Evolutionary conservation across 37 sponge, comb jelly and placozoan species (phyloP), one percentile per base, ranked within the genome.

Genomic region (Agelas oroides): DNA sequence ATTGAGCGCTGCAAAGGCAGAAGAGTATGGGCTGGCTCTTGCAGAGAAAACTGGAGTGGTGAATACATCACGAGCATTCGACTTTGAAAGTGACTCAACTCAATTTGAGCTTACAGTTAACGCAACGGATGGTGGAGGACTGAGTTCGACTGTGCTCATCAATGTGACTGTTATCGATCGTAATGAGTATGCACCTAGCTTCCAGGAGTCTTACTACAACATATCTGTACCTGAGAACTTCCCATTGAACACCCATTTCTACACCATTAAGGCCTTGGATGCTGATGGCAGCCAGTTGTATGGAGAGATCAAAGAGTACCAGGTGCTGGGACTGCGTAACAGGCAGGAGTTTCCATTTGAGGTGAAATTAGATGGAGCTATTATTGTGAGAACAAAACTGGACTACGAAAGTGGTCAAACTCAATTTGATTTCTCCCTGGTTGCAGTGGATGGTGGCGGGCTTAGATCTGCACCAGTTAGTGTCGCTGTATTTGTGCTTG

Each of bases 381-480:
- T 92, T 30, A 55, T 72, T 30, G 61, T 80, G 37, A 73, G 54
- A 19, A n/a, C 75, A 36, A 73, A 39, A 59, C 62, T 92, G 59
- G 88, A 92, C 61, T 92, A 66, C 73, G 93, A 92, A 34, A 61
- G 58, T 1, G 90, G 84, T 25, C 34, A 19, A 5, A 52, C 40
- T 1, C 32, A 33, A 27, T 81, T 61, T 53, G 39, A 58, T 2
- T 87, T 92, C 64, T 61, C 38, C 5, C 53, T 92, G 30, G 68
- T 76, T n/a, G 93, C 89, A 13, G 36, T 75, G 17, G 93, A 92
- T 88, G 81, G 78, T 38, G 89, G 89, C 17, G 88, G 88, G 39
- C 21, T 84, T n/a, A 32, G 33, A 14, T 90, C 91, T 14, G 27
- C 36, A 14, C 34, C 81, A 31, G 57, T 46, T 28, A 53, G 33